Conservation (phyloP, 1,140 invertebrate species). For the Drosophila burlai region DNA sequence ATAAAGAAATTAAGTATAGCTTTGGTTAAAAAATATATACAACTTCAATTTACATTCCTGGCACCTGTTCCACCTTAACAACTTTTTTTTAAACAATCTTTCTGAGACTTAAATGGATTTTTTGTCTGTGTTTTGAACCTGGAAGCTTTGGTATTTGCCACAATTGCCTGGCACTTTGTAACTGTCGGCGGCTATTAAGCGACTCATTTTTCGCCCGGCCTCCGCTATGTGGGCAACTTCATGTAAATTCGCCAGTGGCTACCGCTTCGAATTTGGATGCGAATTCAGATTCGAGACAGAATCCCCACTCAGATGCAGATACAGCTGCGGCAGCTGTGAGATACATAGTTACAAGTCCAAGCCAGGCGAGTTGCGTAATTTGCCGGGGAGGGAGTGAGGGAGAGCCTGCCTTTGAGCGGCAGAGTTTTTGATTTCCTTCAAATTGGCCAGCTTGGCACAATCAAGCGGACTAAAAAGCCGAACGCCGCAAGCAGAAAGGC, state of each 20-base stretch:
- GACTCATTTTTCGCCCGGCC: constrained; percentile 72
- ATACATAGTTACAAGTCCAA: constrained; percentile 41
- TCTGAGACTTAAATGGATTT: not conserved
- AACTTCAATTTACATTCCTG: no score
- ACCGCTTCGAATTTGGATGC: constrained; percentile 34
- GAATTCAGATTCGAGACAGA: constrained; percentile 31
- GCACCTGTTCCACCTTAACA: not conserved
- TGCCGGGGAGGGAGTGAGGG: constrained; percentile 27
- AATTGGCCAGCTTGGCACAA: constrained; percentile 76
- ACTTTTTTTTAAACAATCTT: not conserved
- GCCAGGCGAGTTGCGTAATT: constrained; percentile 72
- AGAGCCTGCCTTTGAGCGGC: constrained; percentile 37
- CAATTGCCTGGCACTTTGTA: constrained; percentile 85
- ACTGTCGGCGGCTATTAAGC: constrained; percentile 84
- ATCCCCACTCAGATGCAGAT: constrained; percentile 37
- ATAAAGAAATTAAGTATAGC: not conserved
- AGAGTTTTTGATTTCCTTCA: constrained; percentile 81
- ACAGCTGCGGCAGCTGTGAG: constrained; percentile 62
- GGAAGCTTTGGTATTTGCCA: constrained; percentile 59
- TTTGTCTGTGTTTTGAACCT: constrained; percentile 3
- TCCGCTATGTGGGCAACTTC: constrained; percentile 46
- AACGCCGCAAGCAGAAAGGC: constrained; percentile 20
- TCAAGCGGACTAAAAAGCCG: constrained; percentile 58
- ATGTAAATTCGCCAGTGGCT: constrained; percentile 61
- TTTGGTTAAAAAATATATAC: no score